Evolutionary conservation across 2,888 invertebrate genomes (phyloP).

Genomic region (Yponomeuta cagnagella): DNA sequence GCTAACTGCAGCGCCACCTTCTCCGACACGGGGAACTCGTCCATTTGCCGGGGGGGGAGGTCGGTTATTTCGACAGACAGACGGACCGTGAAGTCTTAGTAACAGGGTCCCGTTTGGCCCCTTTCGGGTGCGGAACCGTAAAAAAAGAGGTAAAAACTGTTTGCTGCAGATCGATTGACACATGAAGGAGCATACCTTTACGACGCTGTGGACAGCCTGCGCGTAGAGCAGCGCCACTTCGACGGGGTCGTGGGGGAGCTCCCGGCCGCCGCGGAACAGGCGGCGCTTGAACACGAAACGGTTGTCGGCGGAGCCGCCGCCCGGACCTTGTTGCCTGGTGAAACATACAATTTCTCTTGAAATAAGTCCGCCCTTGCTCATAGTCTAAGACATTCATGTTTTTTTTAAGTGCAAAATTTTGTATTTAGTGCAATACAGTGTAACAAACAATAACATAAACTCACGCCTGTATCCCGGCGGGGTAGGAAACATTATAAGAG

Average conservation of each 20-base stretch:
- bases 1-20: conserved; percentile 95
- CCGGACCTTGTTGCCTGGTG: conserved; percentile 76
- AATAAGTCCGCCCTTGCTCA: not conserved
- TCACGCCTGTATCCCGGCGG: no score
- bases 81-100: no score
- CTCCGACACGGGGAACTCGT: conserved; percentile 96
- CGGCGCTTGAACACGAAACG: conserved; percentile 94
- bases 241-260: conserved; percentile 95
- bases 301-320: conserved; percentile 89
- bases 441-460: no score
- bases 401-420: no score
- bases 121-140: no score
- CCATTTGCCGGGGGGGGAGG: conserved; percentile 76
- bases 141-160: no score
- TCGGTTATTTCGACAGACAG: no score
- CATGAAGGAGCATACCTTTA: conserved; percentile 79
- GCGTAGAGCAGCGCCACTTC: conserved; percentile 95
- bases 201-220: conserved; percentile 96
- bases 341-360: not conserved
- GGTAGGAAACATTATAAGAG: no score
- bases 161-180: no score
- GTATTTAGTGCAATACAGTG: no score
- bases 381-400: no score
- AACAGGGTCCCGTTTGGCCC: no score
- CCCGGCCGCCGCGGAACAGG: conserved; percentile 90